Base-by-base conservation (phyloP, 2,113 vertebrate species). In the Electrona antarctica region DNA sequence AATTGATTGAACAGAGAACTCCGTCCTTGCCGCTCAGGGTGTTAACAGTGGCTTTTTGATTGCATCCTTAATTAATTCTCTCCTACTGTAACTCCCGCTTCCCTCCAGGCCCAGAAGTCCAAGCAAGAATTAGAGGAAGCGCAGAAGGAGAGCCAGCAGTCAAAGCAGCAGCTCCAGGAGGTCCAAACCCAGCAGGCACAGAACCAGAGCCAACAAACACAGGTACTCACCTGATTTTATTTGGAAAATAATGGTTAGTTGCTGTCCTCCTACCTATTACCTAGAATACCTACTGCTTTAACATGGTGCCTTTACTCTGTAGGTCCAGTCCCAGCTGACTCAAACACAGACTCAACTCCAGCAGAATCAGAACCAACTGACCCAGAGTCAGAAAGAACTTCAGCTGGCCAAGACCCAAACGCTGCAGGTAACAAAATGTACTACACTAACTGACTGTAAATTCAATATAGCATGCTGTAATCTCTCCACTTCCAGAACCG, bases 381-480 rank as follows among this genome's bases (percentile, higher is more conserved):
- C 58, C 15, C 87, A 87, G 67, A 84, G 69, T 78, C 88, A 90
- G 63, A 91, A 91, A 71, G 89, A 90, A 10, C 81, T 88, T 52
- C 87, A 90, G 41, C 88, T 88, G 60, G 65, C 79, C 51, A 90
- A 91, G 76, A 72, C 78, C 79, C 60, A 84, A 41, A 78, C 8
- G n/a, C 95, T 95, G 71, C 96, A 97, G 84, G 88, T 96, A 67
- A 45, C 13, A 3, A 64, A 9, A 41, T 2, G n/a, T n/a, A n/a
- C n/a, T n/a, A n/a, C n/a, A n/a, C n/a, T n/a, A 41, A 21, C 5
- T 41, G 33, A 4, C 33, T 41, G 33, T 41, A 41, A 41, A 41
- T 41, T 41, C 33, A 41, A 41, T 6, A 41, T 41, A 6, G 33
- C 33, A 41, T 6, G 33, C 33, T 41, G 33, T 41, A 41, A 41